Conservation (phyloP, 2,888 invertebrate species). For the Parelbella ahira region DNA sequence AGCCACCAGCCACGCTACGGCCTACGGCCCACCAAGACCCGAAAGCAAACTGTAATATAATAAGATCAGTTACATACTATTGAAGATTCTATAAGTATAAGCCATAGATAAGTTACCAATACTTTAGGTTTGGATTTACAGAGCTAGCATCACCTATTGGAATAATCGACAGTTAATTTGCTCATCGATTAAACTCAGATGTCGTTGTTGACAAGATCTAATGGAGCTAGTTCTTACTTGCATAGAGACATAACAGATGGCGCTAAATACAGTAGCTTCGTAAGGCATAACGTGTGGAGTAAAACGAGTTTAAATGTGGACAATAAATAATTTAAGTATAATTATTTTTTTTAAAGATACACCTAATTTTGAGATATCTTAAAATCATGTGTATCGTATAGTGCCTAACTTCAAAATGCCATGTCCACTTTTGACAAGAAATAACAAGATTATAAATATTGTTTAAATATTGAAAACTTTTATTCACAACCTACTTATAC, state of each 20-base stretch:
- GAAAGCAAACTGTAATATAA: slow-evolving; percentile 36
- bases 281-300: background rate
- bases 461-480: slow-evolving; percentile 1
- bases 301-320: slow-evolving; percentile 1
- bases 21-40: slow-evolving; percentile 82
- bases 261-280: slow-evolving; percentile 6
- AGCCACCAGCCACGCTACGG: slow-evolving; percentile 86
- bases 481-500: too few relatives aligned
- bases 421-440: slow-evolving; percentile 2
- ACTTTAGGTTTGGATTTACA: background rate
- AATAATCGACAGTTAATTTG: slow-evolving; percentile 13
- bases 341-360: background rate
- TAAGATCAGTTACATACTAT: background rate
- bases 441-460: slow-evolving; percentile 9
- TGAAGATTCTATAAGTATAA: slow-evolving; percentile 6
- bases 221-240: slow-evolving; percentile 7
- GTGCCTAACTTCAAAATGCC: too few relatives aligned
- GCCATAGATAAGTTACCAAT: slow-evolving; percentile 22
- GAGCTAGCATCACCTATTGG: slow-evolving; percentile 29
- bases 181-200: too few relatives aligned
- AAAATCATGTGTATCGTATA: too few relatives aligned
- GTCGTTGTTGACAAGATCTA: background rate
- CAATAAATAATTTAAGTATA: background rate
- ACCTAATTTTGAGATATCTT: slow-evolving; percentile 4
- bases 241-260: slow-evolving; percentile 24